These are phyloP conservation scores for Parotocinclus haroldoi DNA, from an alignment of 2,797 vertebrate species.

Conservation along the genomic window DNA sequence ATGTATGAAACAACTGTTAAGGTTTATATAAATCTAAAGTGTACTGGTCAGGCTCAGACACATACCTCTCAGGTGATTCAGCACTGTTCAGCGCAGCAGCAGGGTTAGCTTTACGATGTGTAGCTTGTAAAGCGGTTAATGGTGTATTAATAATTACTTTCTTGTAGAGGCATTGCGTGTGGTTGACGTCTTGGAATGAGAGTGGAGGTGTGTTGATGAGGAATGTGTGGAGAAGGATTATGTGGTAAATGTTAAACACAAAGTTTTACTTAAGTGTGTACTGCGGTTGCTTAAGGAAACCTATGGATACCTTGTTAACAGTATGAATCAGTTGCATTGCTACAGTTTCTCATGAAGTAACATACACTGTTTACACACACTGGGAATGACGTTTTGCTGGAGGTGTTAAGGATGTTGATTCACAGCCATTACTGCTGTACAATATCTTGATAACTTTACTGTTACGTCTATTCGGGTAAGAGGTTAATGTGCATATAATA, in stretches of 20 bases:
- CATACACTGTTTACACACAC: not conserved
- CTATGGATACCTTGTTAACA: no score
- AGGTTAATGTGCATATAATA: no score
- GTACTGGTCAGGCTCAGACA: constrained; percentile 50
- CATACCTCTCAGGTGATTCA: constrained; percentile 70
- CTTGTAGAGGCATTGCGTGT: constrained; percentile 66
- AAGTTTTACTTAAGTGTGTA: not conserved
- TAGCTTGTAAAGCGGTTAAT: constrained; percentile 65
- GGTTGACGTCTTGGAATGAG: constrained; percentile 50
- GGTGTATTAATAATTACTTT: constrained; percentile 72
- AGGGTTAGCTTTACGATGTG: constrained; percentile 72
- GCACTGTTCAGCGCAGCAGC: constrained; percentile 60
- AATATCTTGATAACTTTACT: no score
- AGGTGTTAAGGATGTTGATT: not conserved
- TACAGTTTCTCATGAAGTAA: not conserved
- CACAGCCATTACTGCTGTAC: not conserved
- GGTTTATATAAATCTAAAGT: constrained; percentile 34
- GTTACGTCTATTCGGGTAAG: no score
- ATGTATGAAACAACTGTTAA: constrained; percentile 13
- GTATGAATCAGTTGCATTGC: not conserved
- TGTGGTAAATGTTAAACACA: constrained; percentile 15
- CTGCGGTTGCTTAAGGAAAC: not conserved
- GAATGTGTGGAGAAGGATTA: constrained; percentile 39
- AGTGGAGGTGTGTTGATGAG: constrained; percentile 38
- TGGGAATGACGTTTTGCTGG: not conserved